A percentile compares a stretch with the other conserved stretches of the same genome.
phyloP scores from a whole-genome alignment of 1,140 invertebrate genomes.

The Diprion similis region DNA sequence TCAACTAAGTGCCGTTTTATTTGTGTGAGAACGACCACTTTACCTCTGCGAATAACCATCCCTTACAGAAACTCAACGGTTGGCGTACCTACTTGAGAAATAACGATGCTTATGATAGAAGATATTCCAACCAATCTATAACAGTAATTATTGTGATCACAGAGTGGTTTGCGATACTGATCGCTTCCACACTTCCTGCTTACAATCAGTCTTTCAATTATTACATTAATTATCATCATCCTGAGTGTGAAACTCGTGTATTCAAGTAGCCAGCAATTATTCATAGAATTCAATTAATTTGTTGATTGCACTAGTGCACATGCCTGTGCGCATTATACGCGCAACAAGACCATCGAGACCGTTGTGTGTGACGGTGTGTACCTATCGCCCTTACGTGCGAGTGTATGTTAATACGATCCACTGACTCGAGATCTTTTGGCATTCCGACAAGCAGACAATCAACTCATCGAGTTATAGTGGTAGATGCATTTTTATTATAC shows the following conservation, averaged over 20 bases:
- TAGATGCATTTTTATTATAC: conserved; percentile 64
- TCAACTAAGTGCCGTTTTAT: conserved; percentile 60
- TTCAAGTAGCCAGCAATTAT: neutral
- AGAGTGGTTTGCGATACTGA: too few species aligned
- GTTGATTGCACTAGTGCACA: too few species aligned
- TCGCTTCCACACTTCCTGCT: too few species aligned
- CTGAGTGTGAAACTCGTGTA: neutral
- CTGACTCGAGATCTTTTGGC: conserved; percentile 61
- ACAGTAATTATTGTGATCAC: neutral
- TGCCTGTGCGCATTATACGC: too few species aligned
- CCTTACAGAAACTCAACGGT: neutral
- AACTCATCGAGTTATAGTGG: conserved; percentile 62
- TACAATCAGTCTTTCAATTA: too few species aligned
- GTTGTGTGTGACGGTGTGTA: too few species aligned
- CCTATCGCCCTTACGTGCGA: too few species aligned
- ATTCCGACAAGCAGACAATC: conserved; percentile 63
- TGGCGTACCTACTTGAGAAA: neutral
- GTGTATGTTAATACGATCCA: neutral
- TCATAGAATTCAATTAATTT: neutral
- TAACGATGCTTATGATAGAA: neutral
- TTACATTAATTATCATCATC: too few species aligned
- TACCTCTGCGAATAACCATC: conserved; percentile 13
- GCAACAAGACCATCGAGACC: too few species aligned
- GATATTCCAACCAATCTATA: neutral
- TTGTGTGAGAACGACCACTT: conserved; percentile 60